Percentiles rank a stretch among this genome's conserved stretches.
Conservation (phyloP, 2,113 vertebrate genomes). For the Eupsittula cactorum region DNA sequence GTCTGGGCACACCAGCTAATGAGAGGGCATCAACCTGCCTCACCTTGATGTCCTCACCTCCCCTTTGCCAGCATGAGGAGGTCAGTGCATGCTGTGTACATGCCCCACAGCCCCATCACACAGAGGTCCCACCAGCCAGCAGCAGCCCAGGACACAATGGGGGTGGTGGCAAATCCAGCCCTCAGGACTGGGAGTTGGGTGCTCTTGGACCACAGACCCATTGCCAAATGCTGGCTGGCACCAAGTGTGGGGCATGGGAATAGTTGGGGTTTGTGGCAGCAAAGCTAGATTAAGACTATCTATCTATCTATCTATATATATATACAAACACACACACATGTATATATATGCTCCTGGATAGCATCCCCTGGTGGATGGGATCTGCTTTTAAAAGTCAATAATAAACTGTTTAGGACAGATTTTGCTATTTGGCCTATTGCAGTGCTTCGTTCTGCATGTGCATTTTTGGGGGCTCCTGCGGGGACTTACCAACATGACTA, state of each 20-base stretch:
- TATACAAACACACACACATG: not conserved
- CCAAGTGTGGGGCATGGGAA: not conserved
- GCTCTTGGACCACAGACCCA: not conserved
- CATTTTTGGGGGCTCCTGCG: rapidly evolving
- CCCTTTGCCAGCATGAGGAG: not conserved
- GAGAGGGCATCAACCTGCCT: not conserved
- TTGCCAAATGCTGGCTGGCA: not conserved
- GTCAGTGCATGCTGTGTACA: rapidly evolving
- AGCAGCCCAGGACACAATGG: not conserved
- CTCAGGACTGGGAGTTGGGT: rapidly evolving
- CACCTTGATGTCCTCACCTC: no score
- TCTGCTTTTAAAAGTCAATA: not conserved
- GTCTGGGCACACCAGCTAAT: not conserved
- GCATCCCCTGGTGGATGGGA: not conserved
- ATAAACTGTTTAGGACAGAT: not conserved
- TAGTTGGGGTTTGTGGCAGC: not conserved
- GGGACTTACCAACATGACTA: not conserved
- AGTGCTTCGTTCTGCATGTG: not conserved
- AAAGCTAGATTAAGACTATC: not conserved
- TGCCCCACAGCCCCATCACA: not conserved
- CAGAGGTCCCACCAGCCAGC: not conserved
- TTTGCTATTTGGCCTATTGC: not conserved
- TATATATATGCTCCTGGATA: not conserved
- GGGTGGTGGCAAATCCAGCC: not conserved
- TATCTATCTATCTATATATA: no score